Percentiles rank a stretch among this genome's conserved stretches.
These are phyloP conservation scores for Hydrotaea cyrtoneurina DNA, from an alignment of 2,888 invertebrate species.

Conservation along the genomic window DNA sequence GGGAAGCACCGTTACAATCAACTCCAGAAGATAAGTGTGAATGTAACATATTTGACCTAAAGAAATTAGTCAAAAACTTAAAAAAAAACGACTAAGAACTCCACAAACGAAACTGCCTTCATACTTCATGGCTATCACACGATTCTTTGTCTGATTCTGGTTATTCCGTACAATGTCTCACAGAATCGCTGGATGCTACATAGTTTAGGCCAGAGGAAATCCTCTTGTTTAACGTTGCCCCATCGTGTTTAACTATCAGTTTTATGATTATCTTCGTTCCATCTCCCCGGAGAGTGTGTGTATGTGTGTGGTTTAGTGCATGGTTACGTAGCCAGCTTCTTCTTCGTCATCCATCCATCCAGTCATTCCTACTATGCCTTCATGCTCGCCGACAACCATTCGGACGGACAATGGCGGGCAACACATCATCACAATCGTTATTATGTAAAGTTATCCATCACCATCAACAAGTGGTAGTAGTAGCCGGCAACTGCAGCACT, in stretches of 20 bases:
- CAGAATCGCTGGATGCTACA: neutral
- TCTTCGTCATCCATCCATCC: constrained; percentile 10
- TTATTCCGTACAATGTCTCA: constrained; percentile 11
- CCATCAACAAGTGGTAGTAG: constrained; percentile 38
- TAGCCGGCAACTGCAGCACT: constrained; percentile 13
- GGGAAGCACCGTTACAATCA: constrained; percentile 50
- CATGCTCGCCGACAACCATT: constrained; percentile 13
- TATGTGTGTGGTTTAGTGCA: neutral
- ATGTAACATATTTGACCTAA: constrained; percentile 64
- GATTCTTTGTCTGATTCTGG: neutral
- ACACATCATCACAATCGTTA: constrained; percentile 43
- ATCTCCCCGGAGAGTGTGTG: constrained; percentile 17
- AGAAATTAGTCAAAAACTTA: constrained; percentile 44
- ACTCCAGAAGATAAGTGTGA: constrained; percentile 57
- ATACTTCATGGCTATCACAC: constrained; percentile 49
- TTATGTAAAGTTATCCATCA: constrained; percentile 61
- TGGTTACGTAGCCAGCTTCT: constrained; percentile 15
- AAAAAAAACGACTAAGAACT: neutral
- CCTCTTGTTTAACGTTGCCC: constrained; percentile 42
- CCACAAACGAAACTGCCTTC: constrained; percentile 14
- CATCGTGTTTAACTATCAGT: constrained; percentile 42
- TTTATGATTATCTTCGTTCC: constrained; percentile 55
- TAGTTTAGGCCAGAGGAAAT: constrained; percentile 44
- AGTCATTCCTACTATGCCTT: constrained; percentile 55
- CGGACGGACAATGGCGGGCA: constrained; percentile 1